Percentiles rank a stretch among this genome's conserved stretches.
These are phyloP conservation scores for Clusia tigrina DNA, from an alignment of 2,888 invertebrate genomes.

Conservation along the genomic window DNA sequence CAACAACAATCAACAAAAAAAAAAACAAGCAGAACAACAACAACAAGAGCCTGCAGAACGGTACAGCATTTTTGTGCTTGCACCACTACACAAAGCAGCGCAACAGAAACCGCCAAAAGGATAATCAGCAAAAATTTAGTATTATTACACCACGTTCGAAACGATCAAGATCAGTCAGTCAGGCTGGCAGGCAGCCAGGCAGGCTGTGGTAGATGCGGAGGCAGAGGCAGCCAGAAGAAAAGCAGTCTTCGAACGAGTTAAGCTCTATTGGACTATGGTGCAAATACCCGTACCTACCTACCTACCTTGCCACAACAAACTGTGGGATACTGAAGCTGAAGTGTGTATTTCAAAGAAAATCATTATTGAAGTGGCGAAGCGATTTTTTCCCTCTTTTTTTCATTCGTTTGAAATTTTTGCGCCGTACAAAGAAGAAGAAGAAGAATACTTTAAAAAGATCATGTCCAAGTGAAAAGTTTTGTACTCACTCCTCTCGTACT, in stretches of 20 bases:
- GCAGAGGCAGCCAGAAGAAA: too few relatives aligned
- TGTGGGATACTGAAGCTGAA: constrained; percentile 32
- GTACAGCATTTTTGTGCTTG: neutral
- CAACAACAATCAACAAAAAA: constrained; percentile 13
- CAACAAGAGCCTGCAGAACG: neutral
- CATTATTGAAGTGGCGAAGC: constrained; percentile 43
- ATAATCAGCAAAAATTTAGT: constrained; percentile 65
- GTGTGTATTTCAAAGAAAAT: constrained; percentile 58
- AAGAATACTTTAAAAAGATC: constrained; percentile 24
- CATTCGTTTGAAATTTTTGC: neutral
- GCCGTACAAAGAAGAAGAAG: too few relatives aligned
- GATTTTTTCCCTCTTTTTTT: neutral
- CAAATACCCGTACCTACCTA: neutral
- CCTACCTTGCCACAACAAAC: neutral
- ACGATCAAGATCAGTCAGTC: constrained; percentile 32
- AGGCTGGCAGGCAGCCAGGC: constrained; percentile 3
- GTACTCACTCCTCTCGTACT: neutral
- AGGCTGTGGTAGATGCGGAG: too few relatives aligned
- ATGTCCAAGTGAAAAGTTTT: constrained; percentile 14
- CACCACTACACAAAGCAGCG: neutral
- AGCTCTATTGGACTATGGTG: neutral
- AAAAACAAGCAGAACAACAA: constrained; percentile 10
- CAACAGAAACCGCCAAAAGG: constrained; percentile 50
- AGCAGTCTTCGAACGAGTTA: neutral
- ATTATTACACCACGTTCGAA: constrained; percentile 57